Percentiles rank a stretch among this genome's conserved stretches.
Conservation (phyloP, 1,140 invertebrate species). For the Oppia nitens region DNA sequence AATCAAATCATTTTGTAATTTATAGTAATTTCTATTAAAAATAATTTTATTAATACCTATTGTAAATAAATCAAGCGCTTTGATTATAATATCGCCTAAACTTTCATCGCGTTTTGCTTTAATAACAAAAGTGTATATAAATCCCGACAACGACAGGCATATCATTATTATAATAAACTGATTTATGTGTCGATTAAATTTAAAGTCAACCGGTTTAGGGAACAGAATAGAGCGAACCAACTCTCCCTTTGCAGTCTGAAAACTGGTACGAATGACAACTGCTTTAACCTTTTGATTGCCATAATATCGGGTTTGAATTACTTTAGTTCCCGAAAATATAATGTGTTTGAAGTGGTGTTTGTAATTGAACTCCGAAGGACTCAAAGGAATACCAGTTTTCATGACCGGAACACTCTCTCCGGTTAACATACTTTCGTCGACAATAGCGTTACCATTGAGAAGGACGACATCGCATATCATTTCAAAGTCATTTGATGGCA, state of each 20-base stretch:
- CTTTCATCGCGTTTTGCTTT: constrained; percentile 22
- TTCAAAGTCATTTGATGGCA: constrained; percentile 61
- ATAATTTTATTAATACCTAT: too few species aligned
- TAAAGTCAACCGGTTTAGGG: constrained; percentile 41
- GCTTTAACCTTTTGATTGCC: constrained; percentile 33
- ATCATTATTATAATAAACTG: constrained; percentile 31
- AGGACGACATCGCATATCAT: constrained; percentile 81
- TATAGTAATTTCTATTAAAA: too few species aligned
- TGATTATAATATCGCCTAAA: constrained; percentile 27
- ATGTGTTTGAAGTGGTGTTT: constrained; percentile 67
- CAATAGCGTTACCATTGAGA: constrained; percentile 65
- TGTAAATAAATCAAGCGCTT: constrained; percentile 71
- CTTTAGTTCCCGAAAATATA: constrained; percentile 79
- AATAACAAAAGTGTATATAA: constrained; percentile 20
- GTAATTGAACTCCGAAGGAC: constrained; percentile 25
- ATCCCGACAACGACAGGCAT: constrained; percentile 33
- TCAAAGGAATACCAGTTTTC: constrained; percentile 36
- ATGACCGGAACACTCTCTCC: constrained; percentile 50
- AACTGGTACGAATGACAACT: constrained; percentile 36
- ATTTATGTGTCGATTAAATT: constrained; percentile 39
- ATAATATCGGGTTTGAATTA: constrained; percentile 77
- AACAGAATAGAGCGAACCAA: constrained; percentile 41
- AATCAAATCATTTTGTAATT: too few species aligned
- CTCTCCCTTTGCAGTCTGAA: constrained; percentile 41
- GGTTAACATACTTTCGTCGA: constrained; percentile 93